Evolutionary conservation across 2,113 vertebrate genomes (phyloP), one percentile per base, ranked within the genome.

Genomic region (Notarius lentiginosus): DNA sequence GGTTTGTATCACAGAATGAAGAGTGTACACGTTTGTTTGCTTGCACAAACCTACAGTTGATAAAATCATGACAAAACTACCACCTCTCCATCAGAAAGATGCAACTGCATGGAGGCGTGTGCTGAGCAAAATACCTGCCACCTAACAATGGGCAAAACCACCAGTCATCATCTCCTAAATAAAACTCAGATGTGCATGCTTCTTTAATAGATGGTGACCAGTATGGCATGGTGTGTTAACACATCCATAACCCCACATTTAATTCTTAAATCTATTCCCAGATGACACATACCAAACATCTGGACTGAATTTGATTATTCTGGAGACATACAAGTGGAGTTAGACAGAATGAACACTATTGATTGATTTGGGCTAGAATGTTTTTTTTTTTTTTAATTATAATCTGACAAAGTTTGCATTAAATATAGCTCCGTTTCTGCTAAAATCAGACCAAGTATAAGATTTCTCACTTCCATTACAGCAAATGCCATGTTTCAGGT

Each of bases 71-170:
- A 79, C 84, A 70, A 41, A 83, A 87, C 85, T 87, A 61, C 88
- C 76, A 76, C 68, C 84, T n/a, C 53, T 24, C 81, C 89, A 91
- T 93, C 91, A 70, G 83, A 51, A 80, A 41, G 82, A 85, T 88
- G 79, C 82, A 76, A 22, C 15, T 75, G 66, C 66, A 61, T 70
- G 76, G n/a, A 66, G 60, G 61, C 9, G 79, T 86, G 87, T 85
- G 27, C 77, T 82, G 15, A 73, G 66, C 1, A 11, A 70, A 75
- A 77, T 80, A 30, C 60, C 51, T 27, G 5, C 17, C 24, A 51
- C 77, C 34, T 7, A 56, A 18, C 6, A 14, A 41, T 10, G 22
- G 76, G 53, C 55, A 24, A 72, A 41, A 41, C 30, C 51, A 72
- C 1, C 58, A 56, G 2, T 5, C 27, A 56, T 30, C 2, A 79